Evolutionary conservation across 2,113 vertebrate species (phyloP).

Genomic region (Rhagologus leucostigma): DNA sequence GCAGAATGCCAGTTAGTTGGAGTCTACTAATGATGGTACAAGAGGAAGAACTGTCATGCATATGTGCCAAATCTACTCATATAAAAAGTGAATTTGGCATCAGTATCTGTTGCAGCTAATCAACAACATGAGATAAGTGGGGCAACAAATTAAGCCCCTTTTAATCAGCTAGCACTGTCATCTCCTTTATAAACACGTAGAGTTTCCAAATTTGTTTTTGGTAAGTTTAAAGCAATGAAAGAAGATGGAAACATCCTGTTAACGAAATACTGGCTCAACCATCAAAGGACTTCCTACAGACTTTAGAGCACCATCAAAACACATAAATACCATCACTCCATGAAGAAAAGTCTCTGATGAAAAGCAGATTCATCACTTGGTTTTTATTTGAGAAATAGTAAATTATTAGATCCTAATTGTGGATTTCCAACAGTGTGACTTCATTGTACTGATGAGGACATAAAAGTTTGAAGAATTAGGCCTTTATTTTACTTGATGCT

Average conservation of each 20-base stretch:
- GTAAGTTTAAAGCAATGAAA: background rate
- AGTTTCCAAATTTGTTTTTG: slow-evolving; percentile 10
- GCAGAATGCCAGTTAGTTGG: background rate
- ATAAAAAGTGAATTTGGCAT: slow-evolving; percentile 29
- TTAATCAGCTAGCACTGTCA: slow-evolving; percentile 10
- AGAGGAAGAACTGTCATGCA: background rate
- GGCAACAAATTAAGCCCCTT: slow-evolving; percentile 13
- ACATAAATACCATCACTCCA: background rate
- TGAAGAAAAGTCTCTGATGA: background rate
- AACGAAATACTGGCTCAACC: background rate
- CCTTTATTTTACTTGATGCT: background rate
- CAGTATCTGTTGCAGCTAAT: background rate
- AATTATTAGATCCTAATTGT: background rate
- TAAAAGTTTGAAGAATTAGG: background rate
- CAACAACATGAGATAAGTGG: slow-evolving; percentile 8
- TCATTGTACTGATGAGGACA: background rate
- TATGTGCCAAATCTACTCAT: background rate
- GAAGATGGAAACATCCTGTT: background rate
- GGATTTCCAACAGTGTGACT: background rate
- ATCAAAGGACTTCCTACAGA: background rate
- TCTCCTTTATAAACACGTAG: background rate
- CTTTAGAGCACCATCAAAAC: background rate
- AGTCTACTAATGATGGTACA: background rate
- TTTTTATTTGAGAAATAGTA: background rate
- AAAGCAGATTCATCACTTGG: background rate